Base-by-base conservation (phyloP, 2,113 vertebrate genomes). In the Aegotheles bennettii region DNA sequence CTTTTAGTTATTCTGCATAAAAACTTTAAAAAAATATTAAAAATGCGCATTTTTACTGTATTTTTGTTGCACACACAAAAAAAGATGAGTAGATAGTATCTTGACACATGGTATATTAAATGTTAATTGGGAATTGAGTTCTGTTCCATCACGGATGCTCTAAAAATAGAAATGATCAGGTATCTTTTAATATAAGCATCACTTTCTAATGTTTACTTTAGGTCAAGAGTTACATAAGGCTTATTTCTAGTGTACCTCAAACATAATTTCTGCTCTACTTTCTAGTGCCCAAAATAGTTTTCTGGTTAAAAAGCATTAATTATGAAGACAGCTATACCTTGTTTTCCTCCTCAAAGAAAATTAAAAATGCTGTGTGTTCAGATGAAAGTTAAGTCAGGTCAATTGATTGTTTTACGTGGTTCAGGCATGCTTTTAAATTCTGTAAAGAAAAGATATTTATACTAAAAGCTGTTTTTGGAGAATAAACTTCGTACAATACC, bases 241-340 rank as follows among this genome's bases (percentile, higher is more conserved):
- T 87, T 92, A 84, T 78, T 89, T 43, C 43, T 89, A 57, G 70
- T 59, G 74, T 50, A 89, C 26, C 78, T 82, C 50, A 71, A 70
- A 71, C 69, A 70, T 75, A 33, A 76, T 87, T 93, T 94, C 70
- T 89, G 91, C 40, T 91, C 87, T 82, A 65, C 70, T 95, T 97
- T 95, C 25, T 51, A 71, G 56, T 20, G 35, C 74, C 71, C 21
- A 17, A 60, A 97, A 91, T 89, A 95, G 77, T 79, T 75, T 90
- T 90, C 31, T 0, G 0, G 59, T 81, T 89, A 47, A 78, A 93
- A 95, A 87, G 13, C n/a, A 70, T 80, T 94, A 75, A 87, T 81
- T 87, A 40, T 42, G 21, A 91, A 84, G 84, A 89, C 60, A 33
- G 26, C 11, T 68, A 23, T 83, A 65, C 24, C 26, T 84, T 91